Evolutionary conservation across 2,888 invertebrate species (phyloP), one percentile per base, ranked within the genome.

Genomic region (Dilophus febrilis): DNA sequence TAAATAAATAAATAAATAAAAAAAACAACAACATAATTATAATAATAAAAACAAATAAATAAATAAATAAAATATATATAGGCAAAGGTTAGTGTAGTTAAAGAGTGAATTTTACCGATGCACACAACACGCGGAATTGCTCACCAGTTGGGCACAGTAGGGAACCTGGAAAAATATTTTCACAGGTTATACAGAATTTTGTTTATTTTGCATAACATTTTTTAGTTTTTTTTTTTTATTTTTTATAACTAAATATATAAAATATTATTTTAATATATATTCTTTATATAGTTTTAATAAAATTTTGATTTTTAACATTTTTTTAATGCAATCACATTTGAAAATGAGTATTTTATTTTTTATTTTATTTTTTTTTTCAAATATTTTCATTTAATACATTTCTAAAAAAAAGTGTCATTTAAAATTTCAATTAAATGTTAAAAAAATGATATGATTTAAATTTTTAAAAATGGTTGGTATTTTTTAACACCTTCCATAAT

Each of bases 111-210:
- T 78, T 74, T 84, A 84, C 83, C 84, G 84, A 83, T 82, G 83
- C 81, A 83, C 81, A 83, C 81, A 83, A 82, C 81, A 82, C 82
- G 83, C 83, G 78, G 77, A 77, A 83, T 83, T 83, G 83, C 83
- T 84, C 83, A 84, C 83, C 82, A 82, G 77, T 77, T 81, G 81
- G 75, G 82, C 83, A 77, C 84, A 84, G 79, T 79, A 81, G 74
- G 82, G 83, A 77, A 83, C 83, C 84, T 84, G 82, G 44, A 49
- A 49, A 44, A 45, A 44, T n/a, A n/a, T n/a, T n/a, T 43, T 47
- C 45, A 45, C 47, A 48, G 45, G 44, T 45, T 42, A n/a, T n/a
- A 41, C 41, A 34, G 11, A 13, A 30, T 30, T 18, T 16, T n/a
- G 28, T 27, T 13, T n/a, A 13, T 18, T 38, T 38, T 33, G 22